Percentiles rank a stretch among this genome's conserved stretches.
Evolutionary conservation across 1,140 invertebrate species (phyloP).

Genomic region (Ooceraea biroi): DNA sequence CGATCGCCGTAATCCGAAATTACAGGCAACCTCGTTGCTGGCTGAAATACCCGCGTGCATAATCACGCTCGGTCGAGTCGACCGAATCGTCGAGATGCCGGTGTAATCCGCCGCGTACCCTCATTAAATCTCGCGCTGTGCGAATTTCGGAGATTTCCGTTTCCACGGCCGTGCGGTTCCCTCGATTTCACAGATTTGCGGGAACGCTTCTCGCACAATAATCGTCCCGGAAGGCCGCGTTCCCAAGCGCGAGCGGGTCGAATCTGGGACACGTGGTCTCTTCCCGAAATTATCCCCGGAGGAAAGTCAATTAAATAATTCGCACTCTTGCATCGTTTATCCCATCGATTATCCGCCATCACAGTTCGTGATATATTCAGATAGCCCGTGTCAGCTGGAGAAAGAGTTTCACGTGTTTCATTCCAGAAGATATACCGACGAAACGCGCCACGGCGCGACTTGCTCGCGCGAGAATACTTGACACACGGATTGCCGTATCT

Average conservation of each 20-base stretch:
- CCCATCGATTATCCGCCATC: no score
- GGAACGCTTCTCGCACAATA: neutral
- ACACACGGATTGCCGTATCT: no score
- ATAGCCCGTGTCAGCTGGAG: no score
- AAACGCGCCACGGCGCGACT: no score
- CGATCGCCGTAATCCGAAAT: slow-evolving; percentile 76
- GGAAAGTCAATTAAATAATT: neutral
- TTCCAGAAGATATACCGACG: no score
- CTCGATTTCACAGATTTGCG: slow-evolving; percentile 16
- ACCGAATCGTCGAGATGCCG: slow-evolving; percentile 5
- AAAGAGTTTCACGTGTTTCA: no score
- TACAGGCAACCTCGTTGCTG: slow-evolving; percentile 63
- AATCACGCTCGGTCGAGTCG: slow-evolving; percentile 57
- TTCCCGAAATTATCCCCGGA: slow-evolving; percentile 8
- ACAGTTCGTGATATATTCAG: no score
- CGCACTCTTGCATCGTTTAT: no score
- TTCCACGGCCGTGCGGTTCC: neutral
- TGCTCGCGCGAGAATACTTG: no score
- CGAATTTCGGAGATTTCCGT: slow-evolving; percentile 52
- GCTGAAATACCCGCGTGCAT: slow-evolving; percentile 59
- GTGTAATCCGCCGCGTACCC: slow-evolving; percentile 32
- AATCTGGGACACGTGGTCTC: neutral
- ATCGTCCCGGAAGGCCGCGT: neutral
- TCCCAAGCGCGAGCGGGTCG: neutral
- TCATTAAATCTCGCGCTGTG: slow-evolving; percentile 55